Evolutionary conservation across 1,140 invertebrate genomes (phyloP), one percentile per base, ranked within the genome.

Genomic region (Parasteatoda tepidariorum): DNA sequence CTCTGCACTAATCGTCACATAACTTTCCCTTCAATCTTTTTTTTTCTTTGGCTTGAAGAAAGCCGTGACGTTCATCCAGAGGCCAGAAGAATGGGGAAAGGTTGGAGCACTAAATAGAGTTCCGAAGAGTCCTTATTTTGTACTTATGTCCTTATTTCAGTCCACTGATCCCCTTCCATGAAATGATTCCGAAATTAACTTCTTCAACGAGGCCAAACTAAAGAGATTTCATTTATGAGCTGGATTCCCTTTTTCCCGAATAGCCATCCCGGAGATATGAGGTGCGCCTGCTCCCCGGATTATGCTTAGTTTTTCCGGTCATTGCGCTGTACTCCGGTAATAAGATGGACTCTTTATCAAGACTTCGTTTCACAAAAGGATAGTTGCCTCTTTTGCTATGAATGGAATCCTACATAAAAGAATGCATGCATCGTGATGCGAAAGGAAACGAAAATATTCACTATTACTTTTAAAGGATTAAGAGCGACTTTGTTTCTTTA

Each of bases 171-270:
- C 34, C 30, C 31, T 66, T 33, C 30, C n/a, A 66, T 38, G 62
- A 33, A 66, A n/a, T 66, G 62, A 66, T 66, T 66, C 31, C 28
- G 62, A 66, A 66, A 66, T 66, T 66, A 66, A 66, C 62, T 66
- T 62, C 59, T 62, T 66, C 28, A 31, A 66, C 18, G 31, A 66
- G 31, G 30, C 30, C 33, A 7, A 18, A 33, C 30, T 66, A 66
- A 66, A 34, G 18, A 66, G 30, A 33, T 66, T 66, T n/a, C 62
- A 18, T n/a, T n/a, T 22, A n/a, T 18, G 30, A 66, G 34, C 33
- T 28, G 30, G 33, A 34, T 34, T n/a, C n/a, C 38, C 18, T 48
- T 4, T 26, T 62, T 31, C 24, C 22, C 15, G 59, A 62, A 28
- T 61, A 31, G 31, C 62, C 24, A 66, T 33, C 6, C 28, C 28